Base-by-base conservation (phyloP, 2,113 vertebrate species). In the Parus major region DNA sequence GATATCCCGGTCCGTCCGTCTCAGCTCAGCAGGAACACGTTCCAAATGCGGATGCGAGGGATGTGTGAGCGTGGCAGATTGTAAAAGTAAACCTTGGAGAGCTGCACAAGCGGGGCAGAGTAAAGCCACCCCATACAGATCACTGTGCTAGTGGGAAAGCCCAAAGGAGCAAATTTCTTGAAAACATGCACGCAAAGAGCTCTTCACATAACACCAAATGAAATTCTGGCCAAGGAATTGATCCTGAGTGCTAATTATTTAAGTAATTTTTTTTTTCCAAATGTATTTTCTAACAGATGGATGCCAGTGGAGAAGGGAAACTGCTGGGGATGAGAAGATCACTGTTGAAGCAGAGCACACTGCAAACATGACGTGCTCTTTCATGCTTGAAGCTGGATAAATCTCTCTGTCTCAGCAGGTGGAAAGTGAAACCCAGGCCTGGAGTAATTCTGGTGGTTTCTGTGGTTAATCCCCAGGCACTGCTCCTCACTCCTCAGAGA, bases 361-460 rank as follows among this genome's bases (percentile, higher is more conserved):
- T 69, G 72, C 22, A 59, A 80, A 59, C 35, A 23, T 4, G 8
- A 42, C 0, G 0, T 46, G 56, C 65, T 79, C 36, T 52, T 56
- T 69, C 31, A 8, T 3, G 36, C 68, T 77, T 10, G 36, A 69
- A 87, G 23, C 35, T 89, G 52, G 86, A 85, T 72, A 15, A 64
- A 46, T 90, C 11, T 97, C 49, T 23, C 39, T 94, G 88, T 94
- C 68, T 75, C 7, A 23, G 55, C 77, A 98, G 97, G 86, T 95
- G 94, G 91, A 95, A 94, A 71, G 85, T 88, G 70, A 92, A 94
- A 44, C 80, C 95, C 36, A 92, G 64, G 75, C 92, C 96, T 12
- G 97, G 94, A 84, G 96, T 95, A 53, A 42, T 96, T 19, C 91
- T 98, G 75, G 98, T 93, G 4, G 96, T 97, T 65, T 98, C 97